Base-by-base conservation (phyloP, 2,797 vertebrate species). In the Microchirus variegatus region DNA sequence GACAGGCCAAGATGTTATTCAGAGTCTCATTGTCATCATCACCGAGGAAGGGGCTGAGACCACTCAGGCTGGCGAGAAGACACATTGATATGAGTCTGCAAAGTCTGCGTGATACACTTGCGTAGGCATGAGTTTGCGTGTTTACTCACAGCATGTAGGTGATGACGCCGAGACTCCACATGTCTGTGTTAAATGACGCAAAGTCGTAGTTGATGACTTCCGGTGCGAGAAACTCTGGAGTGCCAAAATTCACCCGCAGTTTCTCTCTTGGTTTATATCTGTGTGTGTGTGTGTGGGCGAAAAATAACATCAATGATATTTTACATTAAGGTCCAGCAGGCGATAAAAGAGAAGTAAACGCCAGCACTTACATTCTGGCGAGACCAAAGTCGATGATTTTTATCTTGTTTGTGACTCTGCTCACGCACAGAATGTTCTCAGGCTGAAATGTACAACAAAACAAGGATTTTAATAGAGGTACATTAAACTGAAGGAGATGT, bases 371-470 rank as follows among this genome's bases (percentile, higher is more conserved):
- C 98, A 96, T 94, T 87, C 96, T 95, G 58, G 97, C 98, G 41
- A 99, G 93, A 83, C 98, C 97, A 91, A 99, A 99, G 93, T 99
- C 98, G 67, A 99, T 99, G 88, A 99, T 99, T 89, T 99, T 99
- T 89, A 99, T 85, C 92, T 98, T 96, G 79, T 96, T 97, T 60
- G 96, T 94, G 78, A 92, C 67, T 91, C 96, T 91, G 91, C 91
- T 98, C 85, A 99, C 96, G 22, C 98, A 99, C 62, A 99, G 88
- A 84, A 99, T 99, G 88, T 99, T 99, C 89, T 99, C 97, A 60
- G 98, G 98, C 98, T 99, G 92, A 76, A 87, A 81, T 64, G 46
- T 15, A 46, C 2, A 63, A 50, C 15, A 81, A 40, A 63, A 63
- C 19, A 59, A 59, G 42, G 7, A 1, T 14, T 26, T 54, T 11